These are phyloP conservation scores for Homarus gammarus DNA, from an alignment of 2,888 invertebrate species.

Conservation along the genomic window DNA sequence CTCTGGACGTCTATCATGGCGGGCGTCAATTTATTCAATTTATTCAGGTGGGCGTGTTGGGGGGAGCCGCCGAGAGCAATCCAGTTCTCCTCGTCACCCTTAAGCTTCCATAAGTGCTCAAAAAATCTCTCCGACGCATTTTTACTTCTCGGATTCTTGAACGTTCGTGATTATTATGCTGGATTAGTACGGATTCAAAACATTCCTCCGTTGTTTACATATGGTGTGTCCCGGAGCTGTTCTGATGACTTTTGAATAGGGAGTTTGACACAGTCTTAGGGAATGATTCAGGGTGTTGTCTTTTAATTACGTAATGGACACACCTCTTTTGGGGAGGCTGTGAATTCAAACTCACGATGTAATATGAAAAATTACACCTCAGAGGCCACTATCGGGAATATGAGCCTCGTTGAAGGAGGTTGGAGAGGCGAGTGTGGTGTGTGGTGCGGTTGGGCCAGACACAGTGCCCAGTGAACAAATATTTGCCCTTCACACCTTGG, in stretches of 20 bases:
- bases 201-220: too few species aligned
- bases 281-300: too few species aligned
- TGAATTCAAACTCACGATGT: neutral
- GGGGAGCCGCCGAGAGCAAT: neutral
- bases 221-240: too few species aligned
- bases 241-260: too few species aligned
- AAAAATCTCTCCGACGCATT: neutral
- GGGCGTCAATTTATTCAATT: conserved; percentile 2
- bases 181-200: too few species aligned
- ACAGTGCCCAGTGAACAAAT: conserved; percentile 29
- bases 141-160: neutral
- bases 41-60: neutral
- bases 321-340: too few species aligned
- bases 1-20: neutral
- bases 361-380: neutral
- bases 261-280: too few species aligned
- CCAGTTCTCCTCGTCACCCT: neutral
- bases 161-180: neutral
- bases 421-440: neutral
- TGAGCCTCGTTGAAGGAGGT: neutral
- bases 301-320: too few species aligned
- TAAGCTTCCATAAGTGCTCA: neutral
- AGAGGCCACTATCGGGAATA: neutral
- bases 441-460: neutral
- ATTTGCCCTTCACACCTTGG: conserved; percentile 47